Conservation (phyloP, 2,797 vertebrate species). For the Vireo griseus region DNA sequence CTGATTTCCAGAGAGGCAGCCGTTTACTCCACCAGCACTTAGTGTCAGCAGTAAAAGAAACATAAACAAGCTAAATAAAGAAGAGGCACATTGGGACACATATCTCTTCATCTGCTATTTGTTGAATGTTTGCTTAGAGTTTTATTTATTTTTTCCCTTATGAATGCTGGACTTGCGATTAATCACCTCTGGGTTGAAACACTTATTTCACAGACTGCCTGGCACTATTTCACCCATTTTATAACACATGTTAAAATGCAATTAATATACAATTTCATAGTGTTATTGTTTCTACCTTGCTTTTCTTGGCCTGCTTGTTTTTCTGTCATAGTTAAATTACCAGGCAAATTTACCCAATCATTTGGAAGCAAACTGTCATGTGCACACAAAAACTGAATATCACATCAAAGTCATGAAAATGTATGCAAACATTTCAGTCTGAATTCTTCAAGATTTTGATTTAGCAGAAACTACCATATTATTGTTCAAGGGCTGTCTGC, state of each 20-base stretch:
- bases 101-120: constrained; percentile 10
- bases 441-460: not conserved
- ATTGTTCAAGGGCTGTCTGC: not conserved
- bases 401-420: not conserved
- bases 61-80: constrained; percentile 40
- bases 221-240: not conserved
- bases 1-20: constrained; percentile 24
- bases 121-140: not conserved
- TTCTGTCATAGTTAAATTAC: not conserved
- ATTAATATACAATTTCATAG: not conserved
- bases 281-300: not conserved
- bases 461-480: not conserved
- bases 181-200: not conserved
- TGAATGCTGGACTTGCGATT: not conserved
- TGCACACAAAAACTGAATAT: not conserved
- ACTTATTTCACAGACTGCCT: not conserved
- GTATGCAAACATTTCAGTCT: not conserved
- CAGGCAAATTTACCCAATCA: not conserved
- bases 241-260: not conserved
- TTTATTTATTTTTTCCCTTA: constrained; percentile 17
- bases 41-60: constrained; percentile 36
- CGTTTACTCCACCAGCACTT: not conserved
- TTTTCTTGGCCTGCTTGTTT: not conserved
- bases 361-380: not conserved
- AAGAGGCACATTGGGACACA: not conserved